Evolutionary conservation across 37 sponge, comb jelly and placozoan species (phyloP).

Genomic region (Cliona cf. orientalis): DNA sequence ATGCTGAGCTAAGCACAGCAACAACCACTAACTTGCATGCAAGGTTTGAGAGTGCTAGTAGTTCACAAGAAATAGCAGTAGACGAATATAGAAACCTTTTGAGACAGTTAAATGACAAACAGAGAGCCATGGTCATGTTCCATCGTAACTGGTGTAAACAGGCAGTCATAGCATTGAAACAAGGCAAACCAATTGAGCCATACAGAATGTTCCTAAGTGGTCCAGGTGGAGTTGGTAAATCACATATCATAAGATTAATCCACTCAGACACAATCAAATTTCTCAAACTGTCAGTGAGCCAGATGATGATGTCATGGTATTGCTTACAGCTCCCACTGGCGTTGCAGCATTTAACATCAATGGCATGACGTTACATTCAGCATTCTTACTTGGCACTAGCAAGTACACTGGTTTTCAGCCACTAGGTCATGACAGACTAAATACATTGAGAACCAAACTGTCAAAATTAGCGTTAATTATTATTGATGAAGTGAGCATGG

Average conservation of each 20-base stretch:
- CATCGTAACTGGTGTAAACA: conserved; percentile 38
- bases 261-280: conserved; percentile 36
- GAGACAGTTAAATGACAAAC: conserved; percentile 20
- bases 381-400: conserved; percentile 13
- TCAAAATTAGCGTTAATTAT: conserved; percentile 24
- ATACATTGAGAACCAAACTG: conserved; percentile 32
- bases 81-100: neutral
- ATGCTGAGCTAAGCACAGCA: neutral
- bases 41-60: conserved; percentile 24
- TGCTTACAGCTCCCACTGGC: too few species aligned
- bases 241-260: conserved; percentile 41
- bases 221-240: conserved; percentile 63
- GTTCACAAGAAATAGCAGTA: neutral
- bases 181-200: conserved; percentile 30
- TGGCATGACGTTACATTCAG: conserved; percentile 56
- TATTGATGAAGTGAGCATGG: too few species aligned
- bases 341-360: too few species aligned
- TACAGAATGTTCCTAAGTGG: conserved; percentile 39
- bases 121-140: conserved; percentile 22
- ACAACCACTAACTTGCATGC: neutral
- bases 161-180: conserved; percentile 29
- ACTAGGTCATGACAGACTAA: conserved; percentile 1
- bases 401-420: neutral
- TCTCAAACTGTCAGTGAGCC: conserved; percentile 32
- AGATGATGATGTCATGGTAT: conserved; percentile 54